Evolutionary conservation across 1,140 invertebrate genomes (phyloP), one percentile per base, ranked within the genome.

Genomic region (Myzus persicae): DNA sequence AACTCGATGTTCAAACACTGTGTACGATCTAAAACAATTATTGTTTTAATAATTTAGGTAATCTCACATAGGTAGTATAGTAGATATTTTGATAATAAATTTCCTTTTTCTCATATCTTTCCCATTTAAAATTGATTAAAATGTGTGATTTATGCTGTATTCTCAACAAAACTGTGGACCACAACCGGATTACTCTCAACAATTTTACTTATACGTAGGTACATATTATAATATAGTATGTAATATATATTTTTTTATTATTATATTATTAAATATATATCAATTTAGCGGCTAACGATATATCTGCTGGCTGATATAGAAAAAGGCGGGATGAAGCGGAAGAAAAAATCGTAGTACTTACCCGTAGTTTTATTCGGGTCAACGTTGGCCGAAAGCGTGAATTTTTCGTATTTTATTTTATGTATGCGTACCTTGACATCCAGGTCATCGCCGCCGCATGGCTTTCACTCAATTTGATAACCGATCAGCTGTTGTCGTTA

Each of bases 351-450:
- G 9, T 42, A 31, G 11, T 31, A 59, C 9, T n/a, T 31, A 59
- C 9, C 18, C 9, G 59, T 11, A 22, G 59, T 31, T 85, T 44
- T 42, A 91, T 91, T 26, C 82, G 76, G 67, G 91, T 92, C 91
- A 82, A 51, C 38, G 76, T 92, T 51, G 42, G 44, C 67, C 44
- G 76, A 92, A 82, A 82, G 91, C 91, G 91, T 92, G 91, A 36
- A 92, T 82, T 92, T 92, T 92, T 91, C 67, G 36, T 44, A n/a
- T 46, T 11, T 67, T 51, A 54, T 90, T 90, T 90, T 42, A 38
- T 38, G 36, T 81, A 82, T 82, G 11, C 31, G 84, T 81, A 91
- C 38, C 44, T 59, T 67, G 36, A 44, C 90, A 91, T 91, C 90
- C 90, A 91, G 90, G 90, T 91, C 90, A 44, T 42, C 90, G 26